phyloP scores from a whole-genome alignment of 2,113 vertebrate species.

The Formicarius rufipectus region DNA sequence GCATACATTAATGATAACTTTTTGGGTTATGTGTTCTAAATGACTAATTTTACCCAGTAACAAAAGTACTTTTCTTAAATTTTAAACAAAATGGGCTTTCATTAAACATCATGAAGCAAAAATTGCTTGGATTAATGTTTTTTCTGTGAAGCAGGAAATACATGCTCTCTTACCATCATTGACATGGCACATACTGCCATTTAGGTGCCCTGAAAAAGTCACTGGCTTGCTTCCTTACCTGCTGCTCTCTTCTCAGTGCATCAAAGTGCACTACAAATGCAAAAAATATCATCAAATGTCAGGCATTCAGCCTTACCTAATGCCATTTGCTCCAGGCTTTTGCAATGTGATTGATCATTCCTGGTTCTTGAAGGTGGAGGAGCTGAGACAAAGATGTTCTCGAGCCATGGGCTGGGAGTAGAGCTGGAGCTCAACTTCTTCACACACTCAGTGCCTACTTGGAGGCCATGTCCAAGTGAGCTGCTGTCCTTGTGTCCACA shows the following conservation, averaged over 20 bases:
- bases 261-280: background rate
- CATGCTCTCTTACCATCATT: background rate
- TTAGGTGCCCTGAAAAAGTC: background rate
- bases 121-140: background rate
- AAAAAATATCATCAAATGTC: background rate
- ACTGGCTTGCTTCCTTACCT: background rate
- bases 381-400: background rate
- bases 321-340: background rate
- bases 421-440: background rate
- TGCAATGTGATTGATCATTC: background rate
- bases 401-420: accelerated
- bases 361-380: background rate
- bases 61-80: background rate
- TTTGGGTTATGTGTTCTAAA: background rate
- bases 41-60: background rate
- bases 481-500: background rate
- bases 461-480: background rate
- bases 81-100: background rate
- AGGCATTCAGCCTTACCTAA: background rate
- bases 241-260: background rate
- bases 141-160: background rate
- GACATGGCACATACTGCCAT: background rate
- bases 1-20: background rate
- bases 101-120: background rate
- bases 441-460: background rate